phyloP scores from a whole-genome alignment of 2,888 invertebrate species.

The Cephus sareptanus region DNA sequence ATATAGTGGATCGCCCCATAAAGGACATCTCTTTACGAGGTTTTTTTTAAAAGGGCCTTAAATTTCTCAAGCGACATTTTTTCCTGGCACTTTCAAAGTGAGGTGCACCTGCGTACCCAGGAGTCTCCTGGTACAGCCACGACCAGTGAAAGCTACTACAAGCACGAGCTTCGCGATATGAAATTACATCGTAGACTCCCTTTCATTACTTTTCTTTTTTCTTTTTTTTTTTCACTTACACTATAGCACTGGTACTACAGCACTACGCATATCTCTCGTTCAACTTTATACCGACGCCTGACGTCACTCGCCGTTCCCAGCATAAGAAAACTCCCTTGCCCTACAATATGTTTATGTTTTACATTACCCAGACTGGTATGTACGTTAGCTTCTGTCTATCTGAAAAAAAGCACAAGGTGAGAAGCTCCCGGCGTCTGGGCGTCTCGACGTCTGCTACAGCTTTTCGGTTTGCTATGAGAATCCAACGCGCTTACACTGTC shows the following conservation, averaged over 20 bases:
- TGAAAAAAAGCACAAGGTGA: neutral
- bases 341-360: slow-evolving; percentile 13
- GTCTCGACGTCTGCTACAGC: neutral
- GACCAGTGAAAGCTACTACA: neutral
- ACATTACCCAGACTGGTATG: neutral
- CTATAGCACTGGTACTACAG: neutral
- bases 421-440: neutral
- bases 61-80: slow-evolving; percentile 44
- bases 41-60: slow-evolving; percentile 39
- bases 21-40: slow-evolving; percentile 20
- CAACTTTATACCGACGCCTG: neutral
- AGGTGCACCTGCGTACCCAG: slow-evolving; percentile 22
- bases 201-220: neutral
- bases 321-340: neutral
- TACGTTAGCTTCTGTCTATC: neutral
- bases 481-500: neutral
- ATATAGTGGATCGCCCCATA: neutral
- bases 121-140: neutral
- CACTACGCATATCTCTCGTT: neutral
- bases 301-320: neutral
- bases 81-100: slow-evolving; percentile 18
- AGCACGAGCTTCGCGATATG: neutral
- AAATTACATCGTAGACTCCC: neutral
- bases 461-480: neutral
- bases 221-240: neutral